Percentiles rank a stretch among this genome's conserved stretches.
Evolutionary conservation across 2,797 vertebrate genomes (phyloP).

Genomic region (Hylomyscus alleni): DNA sequence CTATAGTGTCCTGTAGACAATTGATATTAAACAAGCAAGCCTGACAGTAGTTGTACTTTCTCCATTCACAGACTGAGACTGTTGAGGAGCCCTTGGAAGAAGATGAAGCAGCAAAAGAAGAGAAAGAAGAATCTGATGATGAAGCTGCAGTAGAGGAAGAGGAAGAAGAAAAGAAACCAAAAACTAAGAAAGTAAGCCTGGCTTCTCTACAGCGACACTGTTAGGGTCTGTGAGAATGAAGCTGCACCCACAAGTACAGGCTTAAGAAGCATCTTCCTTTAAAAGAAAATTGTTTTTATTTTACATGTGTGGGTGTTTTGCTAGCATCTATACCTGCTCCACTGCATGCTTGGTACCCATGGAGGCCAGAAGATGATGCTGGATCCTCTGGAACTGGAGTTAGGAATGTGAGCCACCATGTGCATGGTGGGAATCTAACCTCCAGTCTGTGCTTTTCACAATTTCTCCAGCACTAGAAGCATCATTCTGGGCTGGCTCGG

Average conservation of each 20-base stretch:
- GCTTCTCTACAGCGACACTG: background rate
- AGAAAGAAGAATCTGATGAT: constrained; percentile 93
- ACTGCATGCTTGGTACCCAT: background rate
- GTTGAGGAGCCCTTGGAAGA: constrained; percentile 98
- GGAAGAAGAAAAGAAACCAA: constrained; percentile 98
- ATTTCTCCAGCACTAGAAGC: background rate
- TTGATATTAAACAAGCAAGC: background rate
- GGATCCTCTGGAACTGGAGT: background rate
- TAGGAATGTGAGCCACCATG: background rate
- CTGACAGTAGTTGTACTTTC: constrained; percentile 4
- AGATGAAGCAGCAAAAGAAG: constrained; percentile 93
- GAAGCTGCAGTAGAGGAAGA: constrained; percentile 97
- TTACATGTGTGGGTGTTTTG: background rate
- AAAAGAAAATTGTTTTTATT: background rate
- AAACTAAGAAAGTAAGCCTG: constrained; percentile 95
- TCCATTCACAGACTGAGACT: constrained; percentile 93
- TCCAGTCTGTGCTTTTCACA: background rate
- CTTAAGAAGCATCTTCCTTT: background rate
- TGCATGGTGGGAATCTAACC: background rate
- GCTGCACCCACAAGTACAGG: background rate
- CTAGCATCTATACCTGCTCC: background rate
- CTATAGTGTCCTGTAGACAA: background rate
- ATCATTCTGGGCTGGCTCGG: background rate
- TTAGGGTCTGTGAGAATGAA: background rate
- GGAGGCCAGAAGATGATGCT: background rate